These are phyloP conservation scores for Microctenopoma lineatum DNA, from an alignment of 2,797 vertebrate genomes.

Conservation along the genomic window DNA sequence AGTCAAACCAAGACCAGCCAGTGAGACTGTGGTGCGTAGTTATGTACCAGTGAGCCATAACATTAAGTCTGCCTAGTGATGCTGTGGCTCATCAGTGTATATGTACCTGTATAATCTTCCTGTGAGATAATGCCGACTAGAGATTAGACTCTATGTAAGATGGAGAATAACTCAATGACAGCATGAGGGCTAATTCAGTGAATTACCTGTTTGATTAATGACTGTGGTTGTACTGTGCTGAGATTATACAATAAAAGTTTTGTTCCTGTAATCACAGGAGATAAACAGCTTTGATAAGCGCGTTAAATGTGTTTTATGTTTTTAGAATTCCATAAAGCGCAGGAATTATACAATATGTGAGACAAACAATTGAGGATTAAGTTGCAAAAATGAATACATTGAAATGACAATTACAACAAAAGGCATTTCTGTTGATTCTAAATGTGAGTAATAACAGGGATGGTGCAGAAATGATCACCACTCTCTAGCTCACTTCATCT, in stretches of 20 bases:
- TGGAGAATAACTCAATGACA: constrained; percentile 46
- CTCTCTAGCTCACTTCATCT: no score
- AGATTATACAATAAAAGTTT: constrained; percentile 34
- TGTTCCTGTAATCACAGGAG: constrained; percentile 39
- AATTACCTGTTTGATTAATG: constrained; percentile 60
- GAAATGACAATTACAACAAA: background rate
- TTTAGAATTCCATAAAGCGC: constrained; percentile 1
- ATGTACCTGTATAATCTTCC: background rate
- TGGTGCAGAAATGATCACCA: no score
- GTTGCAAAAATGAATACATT: background rate
- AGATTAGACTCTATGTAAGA: constrained; percentile 28
- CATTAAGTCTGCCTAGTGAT: no score
- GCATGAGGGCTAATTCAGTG: constrained; percentile 41
- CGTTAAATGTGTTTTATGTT: constrained; percentile 2
- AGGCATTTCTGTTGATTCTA: no score
- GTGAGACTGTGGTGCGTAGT: constrained; percentile 1
- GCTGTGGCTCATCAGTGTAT: no score
- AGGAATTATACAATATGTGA: constrained; percentile 7
- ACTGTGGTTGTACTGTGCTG: constrained; percentile 24
- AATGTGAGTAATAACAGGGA: no score
- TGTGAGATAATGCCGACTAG: constrained; percentile 49
- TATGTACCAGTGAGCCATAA: no score
- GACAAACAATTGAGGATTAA: background rate
- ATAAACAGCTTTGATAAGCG: constrained; percentile 24
- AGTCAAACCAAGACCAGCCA: constrained; percentile 33